Conservation (phyloP, 2,113 vertebrate genomes). For the Melanerpes aurifrons region DNA sequence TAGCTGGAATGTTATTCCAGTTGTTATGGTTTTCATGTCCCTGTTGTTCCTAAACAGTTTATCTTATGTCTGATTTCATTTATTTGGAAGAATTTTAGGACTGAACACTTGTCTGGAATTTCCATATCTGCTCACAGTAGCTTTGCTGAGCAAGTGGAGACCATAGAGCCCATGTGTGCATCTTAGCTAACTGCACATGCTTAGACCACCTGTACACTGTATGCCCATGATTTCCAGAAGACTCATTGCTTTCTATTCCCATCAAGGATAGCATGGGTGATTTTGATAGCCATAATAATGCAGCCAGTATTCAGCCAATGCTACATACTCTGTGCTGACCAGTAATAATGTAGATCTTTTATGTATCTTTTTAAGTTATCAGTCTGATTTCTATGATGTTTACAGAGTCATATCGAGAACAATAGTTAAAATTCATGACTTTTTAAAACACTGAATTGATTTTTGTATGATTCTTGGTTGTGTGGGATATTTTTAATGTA, state of each 20-base stretch:
- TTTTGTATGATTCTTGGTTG: neutral
- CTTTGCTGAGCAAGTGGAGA: neutral
- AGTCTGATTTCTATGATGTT: neutral
- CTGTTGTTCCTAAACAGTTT: neutral
- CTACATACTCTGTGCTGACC: neutral
- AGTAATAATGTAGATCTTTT: neutral
- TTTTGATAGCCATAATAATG: neutral
- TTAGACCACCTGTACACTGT: neutral
- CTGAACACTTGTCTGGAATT: neutral
- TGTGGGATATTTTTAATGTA: neutral
- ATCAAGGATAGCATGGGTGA: neutral
- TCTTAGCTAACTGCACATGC: neutral
- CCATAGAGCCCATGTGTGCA: rapidly evolving
- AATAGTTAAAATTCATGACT: neutral
- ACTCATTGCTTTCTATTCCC: neutral
- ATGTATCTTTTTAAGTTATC: neutral
- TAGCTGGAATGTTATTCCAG: neutral
- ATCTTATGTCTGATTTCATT: neutral
- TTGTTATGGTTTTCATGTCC: neutral
- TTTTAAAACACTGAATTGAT: neutral
- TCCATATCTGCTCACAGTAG: neutral
- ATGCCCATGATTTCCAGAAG: neutral
- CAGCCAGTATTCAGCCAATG: neutral
- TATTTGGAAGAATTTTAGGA: neutral
- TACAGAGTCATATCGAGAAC: neutral